phyloP scores from a whole-genome alignment of 2,888 invertebrate genomes.

The Cosmorhoe ocellata region DNA sequence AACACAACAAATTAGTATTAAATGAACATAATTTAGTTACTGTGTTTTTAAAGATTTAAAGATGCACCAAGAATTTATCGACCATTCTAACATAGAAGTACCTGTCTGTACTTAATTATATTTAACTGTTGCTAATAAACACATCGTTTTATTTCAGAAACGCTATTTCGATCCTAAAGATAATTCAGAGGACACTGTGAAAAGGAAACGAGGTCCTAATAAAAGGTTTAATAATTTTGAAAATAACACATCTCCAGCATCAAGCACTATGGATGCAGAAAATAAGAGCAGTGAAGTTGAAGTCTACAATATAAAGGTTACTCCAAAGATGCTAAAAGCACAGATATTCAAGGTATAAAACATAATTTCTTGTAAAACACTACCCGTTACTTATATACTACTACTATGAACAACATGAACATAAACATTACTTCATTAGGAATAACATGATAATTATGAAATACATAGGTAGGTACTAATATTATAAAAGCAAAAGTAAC shows the following conservation, averaged over 20 bases:
- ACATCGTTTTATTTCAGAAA: conserved; percentile 27
- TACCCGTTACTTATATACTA: neutral
- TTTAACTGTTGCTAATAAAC: too few species aligned
- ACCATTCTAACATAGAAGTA: too few species aligned
- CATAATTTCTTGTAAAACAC: neutral
- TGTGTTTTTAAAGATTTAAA: too few species aligned
- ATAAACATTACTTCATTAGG: too few species aligned
- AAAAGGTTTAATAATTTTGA: conserved; percentile 24
- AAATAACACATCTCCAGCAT: conserved; percentile 4
- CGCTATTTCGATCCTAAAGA: conserved; percentile 57
- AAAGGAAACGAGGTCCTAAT: conserved; percentile 23
- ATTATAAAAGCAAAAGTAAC: too few species aligned
- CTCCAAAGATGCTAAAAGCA: conserved; percentile 47
- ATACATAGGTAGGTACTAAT: too few species aligned
- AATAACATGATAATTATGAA: too few species aligned
- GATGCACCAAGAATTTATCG: too few species aligned
- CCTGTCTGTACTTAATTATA: too few species aligned
- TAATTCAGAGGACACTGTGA: conserved; percentile 31
- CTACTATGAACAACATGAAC: too few species aligned
- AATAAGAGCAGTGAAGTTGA: conserved; percentile 44
- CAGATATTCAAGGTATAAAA: conserved; percentile 53
- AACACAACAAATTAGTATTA: neutral
- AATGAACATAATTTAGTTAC: too few species aligned
- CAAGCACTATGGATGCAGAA: conserved; percentile 7
- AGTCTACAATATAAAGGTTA: conserved; percentile 65